Conservation (phyloP, 1,140 invertebrate species). For the Lepidotrigona ventralis region DNA sequence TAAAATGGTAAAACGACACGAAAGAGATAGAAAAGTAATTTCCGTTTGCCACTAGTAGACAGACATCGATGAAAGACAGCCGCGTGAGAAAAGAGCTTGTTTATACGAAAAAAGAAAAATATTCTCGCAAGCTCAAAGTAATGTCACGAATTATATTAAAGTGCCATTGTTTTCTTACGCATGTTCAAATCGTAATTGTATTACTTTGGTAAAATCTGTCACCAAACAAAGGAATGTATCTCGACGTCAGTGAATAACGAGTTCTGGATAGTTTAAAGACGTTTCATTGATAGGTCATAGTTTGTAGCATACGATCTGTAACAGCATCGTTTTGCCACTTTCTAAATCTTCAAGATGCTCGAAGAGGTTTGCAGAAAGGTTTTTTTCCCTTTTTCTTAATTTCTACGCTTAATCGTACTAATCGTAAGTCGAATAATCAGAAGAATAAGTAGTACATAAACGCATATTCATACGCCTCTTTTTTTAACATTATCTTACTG, state of each 20-base stretch:
- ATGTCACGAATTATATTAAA: conserved; percentile 63
- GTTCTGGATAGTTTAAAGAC: conserved; percentile 18
- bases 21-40: not conserved
- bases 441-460: not conserved
- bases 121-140: conserved; percentile 57
- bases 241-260: conserved; percentile 19
- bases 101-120: conserved; percentile 24
- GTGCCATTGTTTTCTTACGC: conserved; percentile 60
- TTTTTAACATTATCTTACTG: not conserved
- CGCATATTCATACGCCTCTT: not conserved
- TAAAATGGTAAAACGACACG: not conserved
- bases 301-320: conserved; percentile 4
- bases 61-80: conserved; percentile 17
- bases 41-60: conserved; percentile 10
- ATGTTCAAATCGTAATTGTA: conserved; percentile 57
- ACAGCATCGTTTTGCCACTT: conserved; percentile 12
- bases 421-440: not conserved
- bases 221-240: conserved; percentile 34
- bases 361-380: conserved; percentile 6
- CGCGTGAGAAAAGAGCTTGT: conserved; percentile 26
- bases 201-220: conserved; percentile 55
- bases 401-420: not conserved
- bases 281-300: conserved; percentile 19
- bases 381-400: not conserved
- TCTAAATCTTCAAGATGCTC: not conserved